Percentiles rank a stretch among this genome's conserved stretches.
These are phyloP conservation scores for Drosophila biarmipes DNA, from an alignment of 1,140 invertebrate species.

Conservation along the genomic window DNA sequence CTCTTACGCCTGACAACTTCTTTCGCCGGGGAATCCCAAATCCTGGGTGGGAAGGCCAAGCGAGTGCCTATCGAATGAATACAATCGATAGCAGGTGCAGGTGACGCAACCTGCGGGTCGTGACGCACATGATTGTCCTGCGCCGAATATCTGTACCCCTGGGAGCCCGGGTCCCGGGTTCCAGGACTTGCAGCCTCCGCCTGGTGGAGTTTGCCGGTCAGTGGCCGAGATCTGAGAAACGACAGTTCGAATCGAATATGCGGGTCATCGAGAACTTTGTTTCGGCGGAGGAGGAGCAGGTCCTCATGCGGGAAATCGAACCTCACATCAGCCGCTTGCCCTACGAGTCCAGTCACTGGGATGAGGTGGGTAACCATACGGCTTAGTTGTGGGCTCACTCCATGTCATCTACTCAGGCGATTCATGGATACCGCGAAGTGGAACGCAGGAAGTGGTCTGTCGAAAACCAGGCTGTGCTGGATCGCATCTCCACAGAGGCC, in stretches of 20 bases:
- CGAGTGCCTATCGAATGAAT: constrained; percentile 6
- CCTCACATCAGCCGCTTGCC: constrained; percentile 93
- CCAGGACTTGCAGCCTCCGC: neutral
- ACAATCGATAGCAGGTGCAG: constrained; percentile 11
- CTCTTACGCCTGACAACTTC: neutral
- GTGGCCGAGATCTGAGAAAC: constrained; percentile 83
- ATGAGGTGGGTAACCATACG: constrained; percentile 96
- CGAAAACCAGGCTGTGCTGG: constrained; percentile 89
- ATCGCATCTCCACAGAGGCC: constrained; percentile 89
- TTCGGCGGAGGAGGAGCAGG: constrained; percentile 89
- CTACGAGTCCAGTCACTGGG: constrained; percentile 98
- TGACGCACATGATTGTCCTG: constrained; percentile 17
- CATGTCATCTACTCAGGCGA: constrained; percentile 89
- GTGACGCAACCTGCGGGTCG: constrained; percentile 8
- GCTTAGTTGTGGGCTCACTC: no score
- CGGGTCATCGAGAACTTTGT: constrained; percentile 91
- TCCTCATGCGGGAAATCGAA: constrained; percentile 92
- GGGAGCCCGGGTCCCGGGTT: neutral
- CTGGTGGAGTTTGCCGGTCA: constrained; percentile 82
- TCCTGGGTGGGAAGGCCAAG: no score
- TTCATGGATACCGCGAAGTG: constrained; percentile 97
- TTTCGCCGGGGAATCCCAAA: neutral
- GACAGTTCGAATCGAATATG: constrained; percentile 86
- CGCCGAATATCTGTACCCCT: neutral
- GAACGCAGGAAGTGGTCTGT: constrained; percentile 93